Evolutionary conservation across 2,888 invertebrate species (phyloP).

Genomic region (Keiferia lycopersicella): DNA sequence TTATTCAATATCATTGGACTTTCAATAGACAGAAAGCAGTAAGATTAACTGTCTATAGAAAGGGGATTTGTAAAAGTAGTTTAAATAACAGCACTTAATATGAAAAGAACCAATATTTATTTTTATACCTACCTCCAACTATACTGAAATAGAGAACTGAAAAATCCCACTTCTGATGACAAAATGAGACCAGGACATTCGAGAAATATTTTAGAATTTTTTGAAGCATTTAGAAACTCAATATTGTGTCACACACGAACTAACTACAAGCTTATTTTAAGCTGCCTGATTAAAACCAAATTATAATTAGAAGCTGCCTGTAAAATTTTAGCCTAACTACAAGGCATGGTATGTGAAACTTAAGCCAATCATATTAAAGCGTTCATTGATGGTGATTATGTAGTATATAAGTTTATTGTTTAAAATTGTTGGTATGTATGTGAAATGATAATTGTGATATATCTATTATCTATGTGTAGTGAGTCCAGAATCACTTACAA

Average conservation of each 20-base stretch:
- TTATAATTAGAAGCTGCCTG: constrained; percentile 1
- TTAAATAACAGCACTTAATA: no score
- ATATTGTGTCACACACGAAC: not conserved
- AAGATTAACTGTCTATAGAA: not conserved
- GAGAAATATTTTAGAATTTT: not conserved
- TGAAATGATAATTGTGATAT: no score
- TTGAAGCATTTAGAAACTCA: not conserved
- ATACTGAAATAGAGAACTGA: no score
- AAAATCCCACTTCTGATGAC: no score
- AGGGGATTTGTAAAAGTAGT: not conserved
- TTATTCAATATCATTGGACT: no score
- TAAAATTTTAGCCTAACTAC: constrained; percentile 3
- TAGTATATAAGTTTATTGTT: not conserved
- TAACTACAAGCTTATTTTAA: constrained; percentile 38
- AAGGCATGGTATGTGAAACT: constrained; percentile 1
- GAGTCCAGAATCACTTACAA: no score
- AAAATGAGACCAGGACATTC: no score
- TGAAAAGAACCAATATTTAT: not conserved
- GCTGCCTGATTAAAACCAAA: constrained; percentile 31
- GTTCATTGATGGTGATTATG: constrained; percentile 6
- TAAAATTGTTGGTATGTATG: no score
- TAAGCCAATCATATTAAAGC: constrained; percentile 19
- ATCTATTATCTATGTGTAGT: no score
- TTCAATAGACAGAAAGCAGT: no score
- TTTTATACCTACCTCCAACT: not conserved